phyloP scores from a whole-genome alignment of 2,113 vertebrate species.

The Echinops telfairi region DNA sequence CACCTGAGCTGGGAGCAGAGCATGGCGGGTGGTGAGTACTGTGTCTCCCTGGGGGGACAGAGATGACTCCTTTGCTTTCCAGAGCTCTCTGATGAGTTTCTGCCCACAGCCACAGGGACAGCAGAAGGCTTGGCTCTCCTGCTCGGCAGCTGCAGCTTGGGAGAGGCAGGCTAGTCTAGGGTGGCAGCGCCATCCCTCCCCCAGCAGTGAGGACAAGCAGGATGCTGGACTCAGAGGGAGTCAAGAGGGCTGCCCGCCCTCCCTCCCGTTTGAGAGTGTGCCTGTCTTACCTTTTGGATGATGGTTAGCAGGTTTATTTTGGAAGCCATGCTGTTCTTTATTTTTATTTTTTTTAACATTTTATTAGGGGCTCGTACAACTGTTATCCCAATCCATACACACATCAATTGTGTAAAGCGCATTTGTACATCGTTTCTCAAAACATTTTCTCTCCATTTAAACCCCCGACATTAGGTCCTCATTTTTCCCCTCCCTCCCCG shows the following conservation, averaged over 20 bases:
- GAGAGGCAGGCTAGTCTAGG: background rate
- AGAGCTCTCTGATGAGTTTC: background rate
- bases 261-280: background rate
- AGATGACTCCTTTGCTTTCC: background rate
- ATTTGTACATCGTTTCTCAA: too few species aligned
- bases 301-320: background rate
- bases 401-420: too few species aligned
- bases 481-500: too few species aligned
- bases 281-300: background rate
- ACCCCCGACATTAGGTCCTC: too few species aligned
- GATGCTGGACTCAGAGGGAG: accelerated
- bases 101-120: background rate
- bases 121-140: background rate
- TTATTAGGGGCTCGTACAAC: too few species aligned
- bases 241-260: background rate
- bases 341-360: too few species aligned
- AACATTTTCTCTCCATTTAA: too few species aligned
- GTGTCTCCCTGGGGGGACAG: background rate
- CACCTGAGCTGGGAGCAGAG: background rate
- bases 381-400: too few species aligned
- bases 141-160: background rate
- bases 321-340: background rate
- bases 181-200: background rate
- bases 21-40: background rate
- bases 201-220: background rate